Evolutionary conservation across 2,797 vertebrate species (phyloP).

Genomic region (Spondyliosoma cantharus): DNA sequence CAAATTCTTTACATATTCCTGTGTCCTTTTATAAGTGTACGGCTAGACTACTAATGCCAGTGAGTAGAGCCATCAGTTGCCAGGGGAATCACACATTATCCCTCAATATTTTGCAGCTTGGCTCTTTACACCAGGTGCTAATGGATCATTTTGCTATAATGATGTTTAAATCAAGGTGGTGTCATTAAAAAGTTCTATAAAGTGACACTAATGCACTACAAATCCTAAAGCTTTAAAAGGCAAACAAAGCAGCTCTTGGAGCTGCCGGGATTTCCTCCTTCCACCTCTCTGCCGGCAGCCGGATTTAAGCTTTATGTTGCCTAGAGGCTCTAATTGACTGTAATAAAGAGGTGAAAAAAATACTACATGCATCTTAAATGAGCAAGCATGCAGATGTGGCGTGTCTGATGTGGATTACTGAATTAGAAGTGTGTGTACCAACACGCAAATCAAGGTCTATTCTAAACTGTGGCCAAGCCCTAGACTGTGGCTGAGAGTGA

Average conservation of each 20-base stretch:
- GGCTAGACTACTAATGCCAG: conserved; percentile 40
- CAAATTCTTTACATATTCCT: conserved; percentile 78
- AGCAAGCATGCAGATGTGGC: conserved; percentile 37
- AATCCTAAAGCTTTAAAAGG: conserved; percentile 21
- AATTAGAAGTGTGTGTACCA: conserved; percentile 51
- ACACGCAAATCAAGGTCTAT: conserved; percentile 33
- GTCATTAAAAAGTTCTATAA: conserved; percentile 33
- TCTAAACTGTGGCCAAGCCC: conserved; percentile 49
- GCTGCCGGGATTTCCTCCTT: conserved; percentile 15
- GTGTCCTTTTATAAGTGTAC: conserved; percentile 61
- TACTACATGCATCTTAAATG: conserved; percentile 30
- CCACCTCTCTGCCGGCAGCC: conserved; percentile 11
- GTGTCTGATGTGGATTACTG: conserved; percentile 57
- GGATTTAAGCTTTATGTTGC: conserved; percentile 25
- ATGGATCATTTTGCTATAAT: conserved; percentile 13
- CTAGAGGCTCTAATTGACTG: conserved; percentile 50
- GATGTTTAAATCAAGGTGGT: conserved; percentile 19
- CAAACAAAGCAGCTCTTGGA: conserved; percentile 29
- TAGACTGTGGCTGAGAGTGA: conserved; percentile 24
- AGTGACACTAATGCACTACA: conserved; percentile 21
- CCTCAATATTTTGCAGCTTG: conserved; percentile 18
- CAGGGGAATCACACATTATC: conserved; percentile 31
- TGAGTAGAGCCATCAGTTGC: conserved; percentile 50
- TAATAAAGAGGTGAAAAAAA: conserved; percentile 57
- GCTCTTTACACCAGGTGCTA: conserved; percentile 16